Conservation (phyloP, 2,888 invertebrate genomes). For the Venusia cambrica region DNA sequence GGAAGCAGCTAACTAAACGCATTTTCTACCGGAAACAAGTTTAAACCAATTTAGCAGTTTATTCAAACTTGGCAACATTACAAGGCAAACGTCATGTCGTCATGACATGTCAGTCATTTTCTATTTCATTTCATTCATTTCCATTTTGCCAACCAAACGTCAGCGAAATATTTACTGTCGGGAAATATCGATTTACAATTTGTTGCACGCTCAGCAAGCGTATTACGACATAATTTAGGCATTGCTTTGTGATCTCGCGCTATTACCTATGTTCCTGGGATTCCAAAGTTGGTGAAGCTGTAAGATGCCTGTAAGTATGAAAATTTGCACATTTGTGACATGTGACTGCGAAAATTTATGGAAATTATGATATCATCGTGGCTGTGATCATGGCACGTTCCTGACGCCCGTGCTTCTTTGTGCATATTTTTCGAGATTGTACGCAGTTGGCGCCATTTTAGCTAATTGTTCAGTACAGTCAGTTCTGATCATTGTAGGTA, state of each 20-base stretch:
- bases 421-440: slow-evolving; percentile 9
- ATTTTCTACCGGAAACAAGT: too few relatives aligned
- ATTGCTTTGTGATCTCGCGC: slow-evolving; percentile 38
- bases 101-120: too few relatives aligned
- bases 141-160: slow-evolving; percentile 35
- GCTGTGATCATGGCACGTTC: slow-evolving; percentile 7
- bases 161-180: slow-evolving; percentile 46
- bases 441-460: slow-evolving; percentile 6
- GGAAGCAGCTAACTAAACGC: too few relatives aligned
- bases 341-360: slow-evolving; percentile 58
- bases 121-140: slow-evolving; percentile 39
- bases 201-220: slow-evolving; percentile 48
- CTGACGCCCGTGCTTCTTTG: slow-evolving; percentile 11
- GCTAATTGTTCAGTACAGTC: too few relatives aligned
- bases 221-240: too few relatives aligned
- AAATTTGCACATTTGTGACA: slow-evolving; percentile 34
- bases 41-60: too few relatives aligned
- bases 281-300: slow-evolving; percentile 38
- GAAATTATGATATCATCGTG: slow-evolving; percentile 30
- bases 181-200: slow-evolving; percentile 71
- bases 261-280: slow-evolving; percentile 44
- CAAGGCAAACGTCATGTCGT: too few relatives aligned
- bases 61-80: too few relatives aligned
- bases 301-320: slow-evolving; percentile 69
- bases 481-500: too few relatives aligned